Conservation (phyloP, 2,797 vertebrate species). For the Sebastes vulpes region DNA sequence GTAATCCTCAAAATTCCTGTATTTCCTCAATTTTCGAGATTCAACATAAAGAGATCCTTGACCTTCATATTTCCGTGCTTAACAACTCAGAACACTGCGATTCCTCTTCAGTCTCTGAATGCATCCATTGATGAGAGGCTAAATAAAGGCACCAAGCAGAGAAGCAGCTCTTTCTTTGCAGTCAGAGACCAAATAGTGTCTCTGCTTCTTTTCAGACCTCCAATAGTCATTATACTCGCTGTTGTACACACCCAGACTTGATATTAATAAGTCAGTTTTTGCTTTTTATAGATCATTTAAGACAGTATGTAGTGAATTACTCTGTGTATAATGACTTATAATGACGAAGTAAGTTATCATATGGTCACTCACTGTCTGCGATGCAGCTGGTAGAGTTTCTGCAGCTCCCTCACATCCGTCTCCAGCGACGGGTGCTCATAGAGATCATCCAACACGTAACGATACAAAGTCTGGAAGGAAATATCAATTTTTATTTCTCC, state of each 20-base stretch:
- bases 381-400: conserved; percentile 93
- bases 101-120: conserved; percentile 67
- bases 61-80: conserved; percentile 54
- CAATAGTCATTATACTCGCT: conserved; percentile 3
- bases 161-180: conserved; percentile 61
- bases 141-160: conserved; percentile 49
- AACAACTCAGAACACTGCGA: conserved; percentile 52
- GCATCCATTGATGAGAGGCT: conserved; percentile 68
- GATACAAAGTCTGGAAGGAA: conserved; percentile 90
- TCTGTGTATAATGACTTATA: background rate
- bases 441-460: conserved; percentile 93
- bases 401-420: conserved; percentile 93
- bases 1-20: conserved; percentile 10
- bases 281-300: background rate
- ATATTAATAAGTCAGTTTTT: background rate
- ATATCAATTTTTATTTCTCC: conserved; percentile 40
- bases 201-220: conserved; percentile 31
- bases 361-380: conserved; percentile 91
- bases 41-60: conserved; percentile 31
- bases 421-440: conserved; percentile 94
- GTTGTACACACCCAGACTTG: background rate
- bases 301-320: background rate
- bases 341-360: background rate
- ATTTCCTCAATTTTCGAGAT: conserved; percentile 32
- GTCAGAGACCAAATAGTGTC: conserved; percentile 13